Evolutionary conservation across 2,888 invertebrate genomes (phyloP).

Genomic region (Carterocephalus palaemon): DNA sequence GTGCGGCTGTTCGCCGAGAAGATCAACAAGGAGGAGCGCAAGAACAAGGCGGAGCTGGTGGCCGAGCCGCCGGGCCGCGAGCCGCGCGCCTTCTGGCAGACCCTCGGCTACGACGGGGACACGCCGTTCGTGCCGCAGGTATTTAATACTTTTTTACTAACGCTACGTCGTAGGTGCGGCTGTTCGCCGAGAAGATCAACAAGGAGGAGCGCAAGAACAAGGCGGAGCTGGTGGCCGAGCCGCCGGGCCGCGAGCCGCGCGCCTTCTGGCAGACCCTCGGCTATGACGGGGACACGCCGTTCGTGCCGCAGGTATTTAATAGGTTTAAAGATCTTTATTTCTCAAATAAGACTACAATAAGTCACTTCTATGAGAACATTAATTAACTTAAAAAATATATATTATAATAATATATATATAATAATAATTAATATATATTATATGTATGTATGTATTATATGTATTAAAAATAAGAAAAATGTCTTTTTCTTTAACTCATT

Average conservation of each 20-base stretch:
- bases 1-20: slow-evolving; percentile 96
- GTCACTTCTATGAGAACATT: too few species aligned
- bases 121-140: slow-evolving; percentile 63
- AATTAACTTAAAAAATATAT: too few species aligned
- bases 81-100: slow-evolving; percentile 89
- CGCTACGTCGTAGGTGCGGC: slow-evolving; percentile 90
- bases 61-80: slow-evolving; percentile 91
- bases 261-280: slow-evolving; percentile 91
- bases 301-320: slow-evolving; percentile 52
- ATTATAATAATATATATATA: too few species aligned
- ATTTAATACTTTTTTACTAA: slow-evolving; percentile 4
- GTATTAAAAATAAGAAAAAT: too few species aligned
- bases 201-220: slow-evolving; percentile 98
- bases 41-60: slow-evolving; percentile 94
- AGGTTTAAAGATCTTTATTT: too few species aligned
- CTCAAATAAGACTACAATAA: too few species aligned
- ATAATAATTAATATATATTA: too few species aligned
- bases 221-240: slow-evolving; percentile 91
- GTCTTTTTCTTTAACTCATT: too few species aligned
- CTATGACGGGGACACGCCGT: slow-evolving; percentile 72
- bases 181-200: slow-evolving; percentile 98
- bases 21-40: slow-evolving; percentile 98
- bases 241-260: slow-evolving; percentile 88
- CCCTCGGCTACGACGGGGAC: slow-evolving; percentile 80
- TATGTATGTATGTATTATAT: too few species aligned